Conservation (phyloP, 1,140 invertebrate species). For the Microvelia longipes region DNA sequence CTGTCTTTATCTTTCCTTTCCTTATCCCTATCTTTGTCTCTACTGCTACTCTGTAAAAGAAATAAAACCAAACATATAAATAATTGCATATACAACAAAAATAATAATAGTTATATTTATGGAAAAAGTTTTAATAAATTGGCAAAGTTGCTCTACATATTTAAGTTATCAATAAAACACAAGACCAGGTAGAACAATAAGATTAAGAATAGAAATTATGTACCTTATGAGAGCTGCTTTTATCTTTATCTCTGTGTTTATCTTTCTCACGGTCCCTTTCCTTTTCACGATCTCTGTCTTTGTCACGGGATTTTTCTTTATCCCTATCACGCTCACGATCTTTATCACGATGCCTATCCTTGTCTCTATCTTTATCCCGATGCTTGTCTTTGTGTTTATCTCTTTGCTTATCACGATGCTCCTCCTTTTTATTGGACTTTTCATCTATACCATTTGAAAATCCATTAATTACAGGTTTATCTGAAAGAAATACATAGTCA, state of each 20-base stretch:
- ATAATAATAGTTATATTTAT: not conserved
- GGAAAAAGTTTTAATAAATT: not conserved
- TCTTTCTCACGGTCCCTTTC: conserved; percentile 11
- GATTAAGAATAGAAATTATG: not conserved
- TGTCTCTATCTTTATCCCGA: conserved; percentile 24
- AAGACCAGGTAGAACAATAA: not conserved
- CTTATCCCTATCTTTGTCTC: conserved; percentile 25
- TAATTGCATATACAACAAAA: not conserved
- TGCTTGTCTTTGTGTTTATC: conserved; percentile 26
- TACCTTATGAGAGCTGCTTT: conserved; percentile 8
- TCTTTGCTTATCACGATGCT: conserved; percentile 26
- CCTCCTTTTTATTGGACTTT: conserved; percentile 18
- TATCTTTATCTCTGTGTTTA: conserved; percentile 23
- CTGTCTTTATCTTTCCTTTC: conserved; percentile 14
- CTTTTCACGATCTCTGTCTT: conserved; percentile 18
- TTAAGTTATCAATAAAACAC: not conserved
- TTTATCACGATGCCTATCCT: conserved; percentile 29
- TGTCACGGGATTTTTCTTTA: not conserved
- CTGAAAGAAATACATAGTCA: conserved; percentile 1
- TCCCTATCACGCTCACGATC: not conserved
- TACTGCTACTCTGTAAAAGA: conserved; percentile 9
- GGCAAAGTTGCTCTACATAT: not conserved
- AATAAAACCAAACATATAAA: not conserved
- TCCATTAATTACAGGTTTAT: conserved; percentile 6
- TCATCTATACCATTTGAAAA: conserved; percentile 10